Base-by-base conservation (phyloP, 2,113 vertebrate species). In the Misgurnus anguillicaudatus region DNA sequence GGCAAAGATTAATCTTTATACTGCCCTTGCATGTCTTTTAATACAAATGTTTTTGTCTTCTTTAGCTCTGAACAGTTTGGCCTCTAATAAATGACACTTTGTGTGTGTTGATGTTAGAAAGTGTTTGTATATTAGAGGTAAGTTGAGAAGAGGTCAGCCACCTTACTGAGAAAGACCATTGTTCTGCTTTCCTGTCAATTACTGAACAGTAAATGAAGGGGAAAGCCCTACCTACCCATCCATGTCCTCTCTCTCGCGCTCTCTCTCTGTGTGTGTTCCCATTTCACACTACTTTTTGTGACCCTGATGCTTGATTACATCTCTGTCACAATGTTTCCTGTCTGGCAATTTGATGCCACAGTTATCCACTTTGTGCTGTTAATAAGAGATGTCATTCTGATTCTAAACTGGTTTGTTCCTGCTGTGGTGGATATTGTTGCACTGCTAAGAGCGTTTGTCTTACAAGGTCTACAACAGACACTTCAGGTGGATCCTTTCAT, bases 101-200 rank as follows among this genome's bases (percentile, higher is more conserved):
- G 38, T 61, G 9, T 74, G 68, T 73, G 39, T 62, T 74, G 21
- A 2, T 31, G 39, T 72, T 58, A 41, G 70, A 42, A 19, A 42
- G n/a, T 42, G 38, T 42, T 58, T 73, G 70, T 60, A 24, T 42
- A 73, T 60, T 2, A 6, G 6, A 38, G 19, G 53, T 62, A 62
- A 74, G 41, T 11, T 62, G 57, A 74, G 72, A 62, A 62, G 19
- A 62, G 72, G 16, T 62, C 72, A 74, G 57, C 9, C 39, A 62
- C 72, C 72, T 74, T 47, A 42, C 53, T 62, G 31, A 47, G 31
- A 74, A 9, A 47, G 57, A 19, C 72, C 72, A 74, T 62, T 74
- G 57, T 74, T 74, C 72, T 62, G 7, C 58, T 48, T 74, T 74
- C 71, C 71, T 72, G 69, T 58, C 70, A 73, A 73, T 73, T 73